Evolutionary conservation across 2,888 invertebrate species (phyloP).

Genomic region (Lasioglossum figueresi): DNA sequence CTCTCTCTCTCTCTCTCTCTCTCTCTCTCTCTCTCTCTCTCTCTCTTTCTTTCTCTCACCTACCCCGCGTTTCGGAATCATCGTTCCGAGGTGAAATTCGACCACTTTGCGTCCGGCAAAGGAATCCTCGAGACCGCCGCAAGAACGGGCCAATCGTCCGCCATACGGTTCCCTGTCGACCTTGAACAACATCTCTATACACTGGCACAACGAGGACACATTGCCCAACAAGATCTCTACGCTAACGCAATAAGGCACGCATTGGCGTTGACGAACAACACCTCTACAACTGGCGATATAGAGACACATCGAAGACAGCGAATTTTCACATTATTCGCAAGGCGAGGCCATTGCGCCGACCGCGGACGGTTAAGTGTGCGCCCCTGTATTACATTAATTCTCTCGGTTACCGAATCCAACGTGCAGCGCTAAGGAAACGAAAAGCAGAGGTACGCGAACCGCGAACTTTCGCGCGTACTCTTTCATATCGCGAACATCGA

Average conservation of each 20-base stretch:
- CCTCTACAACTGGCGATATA: background rate
- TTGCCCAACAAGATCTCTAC: background rate
- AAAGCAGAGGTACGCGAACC: background rate
- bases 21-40: too few relatives aligned
- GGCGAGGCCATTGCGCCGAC: too few relatives aligned
- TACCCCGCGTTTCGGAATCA: background rate
- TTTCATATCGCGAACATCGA: background rate
- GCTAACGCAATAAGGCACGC: background rate
- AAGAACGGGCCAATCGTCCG: background rate
- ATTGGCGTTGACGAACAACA: background rate
- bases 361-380: background rate
- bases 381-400: background rate
- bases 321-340: background rate
- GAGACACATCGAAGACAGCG: background rate
- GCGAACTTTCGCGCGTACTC: background rate
- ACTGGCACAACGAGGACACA: too few relatives aligned
- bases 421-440: background rate
- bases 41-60: too few relatives aligned
- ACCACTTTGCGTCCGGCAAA: background rate
- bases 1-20: too few relatives aligned
- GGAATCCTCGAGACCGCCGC: background rate
- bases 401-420: background rate
- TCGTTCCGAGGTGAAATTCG: background rate
- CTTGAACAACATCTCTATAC: background rate
- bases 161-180: background rate